Evolutionary conservation across 1,140 invertebrate species (phyloP).

Genomic region (Conus betulinus): DNA sequence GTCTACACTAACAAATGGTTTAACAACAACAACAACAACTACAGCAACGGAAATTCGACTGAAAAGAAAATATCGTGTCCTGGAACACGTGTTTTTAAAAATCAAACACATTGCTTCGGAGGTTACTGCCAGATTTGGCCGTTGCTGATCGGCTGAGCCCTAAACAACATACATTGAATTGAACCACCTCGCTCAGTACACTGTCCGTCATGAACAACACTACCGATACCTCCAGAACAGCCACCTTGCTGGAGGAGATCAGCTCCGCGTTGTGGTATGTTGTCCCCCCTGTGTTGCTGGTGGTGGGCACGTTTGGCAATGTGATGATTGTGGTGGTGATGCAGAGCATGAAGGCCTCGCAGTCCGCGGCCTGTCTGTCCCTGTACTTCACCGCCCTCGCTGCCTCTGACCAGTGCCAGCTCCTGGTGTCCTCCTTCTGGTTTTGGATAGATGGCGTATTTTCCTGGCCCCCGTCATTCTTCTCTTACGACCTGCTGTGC

Average conservation of each 20-base stretch:
- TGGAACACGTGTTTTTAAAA: too few relatives aligned
- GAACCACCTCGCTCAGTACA: too few relatives aligned
- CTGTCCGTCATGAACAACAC: too few relatives aligned
- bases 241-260: neutral
- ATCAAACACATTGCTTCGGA: too few relatives aligned
- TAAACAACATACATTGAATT: too few relatives aligned
- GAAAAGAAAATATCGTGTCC: too few relatives aligned
- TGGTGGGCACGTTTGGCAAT: constrained; percentile 17
- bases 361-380: neutral
- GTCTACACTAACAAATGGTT: too few relatives aligned
- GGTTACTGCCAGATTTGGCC: too few relatives aligned
- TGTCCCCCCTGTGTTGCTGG: neutral
- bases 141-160: too few relatives aligned
- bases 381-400: constrained; percentile 11
- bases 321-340: constrained; percentile 9
- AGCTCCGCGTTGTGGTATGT: neutral
- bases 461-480: neutral
- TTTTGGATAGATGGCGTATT: neutral
- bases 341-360: neutral
- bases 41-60: too few relatives aligned
- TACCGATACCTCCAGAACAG: too few relatives aligned
- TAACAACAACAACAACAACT: too few relatives aligned
- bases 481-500: neutral
- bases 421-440: neutral
- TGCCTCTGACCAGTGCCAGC: neutral